phyloP scores from a whole-genome alignment of 2,797 vertebrate genomes.

The Anisognathus igniventris region DNA sequence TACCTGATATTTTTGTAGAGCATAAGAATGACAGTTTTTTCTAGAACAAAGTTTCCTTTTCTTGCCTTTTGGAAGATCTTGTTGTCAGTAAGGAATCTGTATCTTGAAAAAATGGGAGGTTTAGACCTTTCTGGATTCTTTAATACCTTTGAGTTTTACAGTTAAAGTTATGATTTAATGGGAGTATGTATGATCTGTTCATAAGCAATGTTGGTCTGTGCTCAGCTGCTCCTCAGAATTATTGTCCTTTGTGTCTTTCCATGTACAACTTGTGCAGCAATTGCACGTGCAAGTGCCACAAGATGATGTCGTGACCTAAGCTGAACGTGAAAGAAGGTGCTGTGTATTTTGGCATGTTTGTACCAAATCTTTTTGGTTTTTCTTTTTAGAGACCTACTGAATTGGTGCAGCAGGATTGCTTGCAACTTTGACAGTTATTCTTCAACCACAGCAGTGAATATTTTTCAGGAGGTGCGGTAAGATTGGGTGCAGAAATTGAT shows the following conservation, averaged over 20 bases:
- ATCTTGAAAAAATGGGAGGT: background rate
- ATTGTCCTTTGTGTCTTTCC: background rate
- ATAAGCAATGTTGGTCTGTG: background rate
- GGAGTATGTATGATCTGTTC: background rate
- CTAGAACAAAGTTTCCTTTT: background rate
- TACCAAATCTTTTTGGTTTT: background rate
- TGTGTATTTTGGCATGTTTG: background rate
- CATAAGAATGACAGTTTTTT: background rate
- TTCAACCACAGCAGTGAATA: conserved; percentile 80
- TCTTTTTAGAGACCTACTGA: conserved; percentile 86
- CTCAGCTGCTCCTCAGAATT: background rate
- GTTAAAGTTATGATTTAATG: background rate
- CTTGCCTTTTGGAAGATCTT: background rate
- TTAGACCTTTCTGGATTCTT: background rate
- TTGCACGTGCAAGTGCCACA: background rate
- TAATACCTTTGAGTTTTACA: background rate
- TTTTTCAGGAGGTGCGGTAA: conserved; percentile 91
- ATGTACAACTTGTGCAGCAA: fast-evolving
- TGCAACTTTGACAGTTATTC: conserved; percentile 83
- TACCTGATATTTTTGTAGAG: background rate
- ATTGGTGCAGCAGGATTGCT: conserved; percentile 93
- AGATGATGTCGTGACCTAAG: background rate
- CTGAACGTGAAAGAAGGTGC: background rate
- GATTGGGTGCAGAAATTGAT: background rate
- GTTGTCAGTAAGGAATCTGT: background rate